Evolutionary conservation across 2,113 vertebrate genomes (phyloP).

Genomic region (Esox niger): DNA sequence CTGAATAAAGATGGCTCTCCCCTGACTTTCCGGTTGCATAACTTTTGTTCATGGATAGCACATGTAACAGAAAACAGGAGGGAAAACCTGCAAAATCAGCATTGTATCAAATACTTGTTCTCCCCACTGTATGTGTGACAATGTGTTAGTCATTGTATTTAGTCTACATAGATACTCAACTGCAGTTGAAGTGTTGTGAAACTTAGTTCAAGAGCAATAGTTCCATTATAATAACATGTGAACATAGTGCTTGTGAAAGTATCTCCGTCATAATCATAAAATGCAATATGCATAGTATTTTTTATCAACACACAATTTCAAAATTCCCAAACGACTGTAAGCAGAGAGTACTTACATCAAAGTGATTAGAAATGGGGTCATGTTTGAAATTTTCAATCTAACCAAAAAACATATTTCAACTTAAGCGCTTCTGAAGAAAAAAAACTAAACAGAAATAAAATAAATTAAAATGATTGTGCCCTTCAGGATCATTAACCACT

Average conservation of each 20-base stretch:
- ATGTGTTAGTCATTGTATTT: no score
- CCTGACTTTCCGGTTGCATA: no score
- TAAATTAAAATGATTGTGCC: conserved; percentile 7
- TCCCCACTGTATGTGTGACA: no score
- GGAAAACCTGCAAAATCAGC: no score
- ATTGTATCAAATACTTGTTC: no score
- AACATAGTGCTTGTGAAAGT: not conserved
- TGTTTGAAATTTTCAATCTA: conserved; percentile 22
- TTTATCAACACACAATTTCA: not conserved
- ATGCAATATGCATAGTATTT: not conserved
- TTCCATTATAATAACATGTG: not conserved
- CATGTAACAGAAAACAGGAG: no score
- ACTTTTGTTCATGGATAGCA: no score
- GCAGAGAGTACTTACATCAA: conserved; percentile 18
- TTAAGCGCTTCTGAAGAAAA: not conserved
- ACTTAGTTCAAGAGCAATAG: not conserved
- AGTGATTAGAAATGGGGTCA: conserved; percentile 31
- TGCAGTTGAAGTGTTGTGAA: conserved; percentile 3
- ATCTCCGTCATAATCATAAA: not conserved
- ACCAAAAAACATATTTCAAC: conserved; percentile 30
- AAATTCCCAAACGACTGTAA: not conserved
- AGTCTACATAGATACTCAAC: not conserved
- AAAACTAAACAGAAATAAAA: not conserved
- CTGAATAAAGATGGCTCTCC: no score
- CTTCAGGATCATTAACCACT: conserved; percentile 20